These are phyloP conservation scores for Siphamia tubifer DNA, from an alignment of 2,113 vertebrate species.

Conservation along the genomic window DNA sequence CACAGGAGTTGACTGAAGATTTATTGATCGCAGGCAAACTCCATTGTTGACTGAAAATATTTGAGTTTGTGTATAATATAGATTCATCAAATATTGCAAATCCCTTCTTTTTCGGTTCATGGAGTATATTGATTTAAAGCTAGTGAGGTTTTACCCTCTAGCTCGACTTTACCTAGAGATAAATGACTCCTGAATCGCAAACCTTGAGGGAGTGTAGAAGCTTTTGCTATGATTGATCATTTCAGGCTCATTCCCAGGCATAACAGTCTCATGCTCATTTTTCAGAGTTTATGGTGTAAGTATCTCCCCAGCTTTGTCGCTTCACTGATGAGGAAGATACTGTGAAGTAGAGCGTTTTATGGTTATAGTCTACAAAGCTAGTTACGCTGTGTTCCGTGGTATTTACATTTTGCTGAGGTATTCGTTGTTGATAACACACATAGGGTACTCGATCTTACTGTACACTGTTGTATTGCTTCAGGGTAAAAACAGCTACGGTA, in stretches of 20 bases:
- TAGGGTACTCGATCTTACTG: slow-evolving; percentile 10
- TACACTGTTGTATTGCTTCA: slow-evolving; percentile 15
- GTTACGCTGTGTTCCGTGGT: not conserved
- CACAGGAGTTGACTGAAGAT: slow-evolving; percentile 2
- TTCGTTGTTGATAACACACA: slow-evolving; percentile 29
- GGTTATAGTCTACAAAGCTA: not conserved
- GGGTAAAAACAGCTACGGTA: slow-evolving; percentile 7
- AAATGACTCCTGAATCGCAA: slow-evolving; percentile 6
- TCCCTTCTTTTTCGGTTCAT: slow-evolving; percentile 1
- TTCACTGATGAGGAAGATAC: slow-evolving; percentile 13
- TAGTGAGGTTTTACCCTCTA: slow-evolving; percentile 6
- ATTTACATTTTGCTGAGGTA: slow-evolving; percentile 48
- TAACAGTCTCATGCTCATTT: slow-evolving; percentile 14
- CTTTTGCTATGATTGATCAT: slow-evolving; percentile 12
- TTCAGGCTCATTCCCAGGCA: not conserved
- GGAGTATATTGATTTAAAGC: slow-evolving; percentile 12
- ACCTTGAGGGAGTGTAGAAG: not conserved
- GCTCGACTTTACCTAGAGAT: slow-evolving; percentile 13
- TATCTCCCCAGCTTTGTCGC: slow-evolving; percentile 10
- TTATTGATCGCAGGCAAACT: slow-evolving; percentile 31
- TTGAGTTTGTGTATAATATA: not conserved
- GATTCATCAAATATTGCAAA: slow-evolving; percentile 35
- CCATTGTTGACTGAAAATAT: not conserved
- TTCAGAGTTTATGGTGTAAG: not conserved
- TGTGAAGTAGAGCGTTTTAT: slow-evolving; percentile 21